Conservation (phyloP, 1,140 invertebrate species). For the Thaumetopoea pityocampa region DNA sequence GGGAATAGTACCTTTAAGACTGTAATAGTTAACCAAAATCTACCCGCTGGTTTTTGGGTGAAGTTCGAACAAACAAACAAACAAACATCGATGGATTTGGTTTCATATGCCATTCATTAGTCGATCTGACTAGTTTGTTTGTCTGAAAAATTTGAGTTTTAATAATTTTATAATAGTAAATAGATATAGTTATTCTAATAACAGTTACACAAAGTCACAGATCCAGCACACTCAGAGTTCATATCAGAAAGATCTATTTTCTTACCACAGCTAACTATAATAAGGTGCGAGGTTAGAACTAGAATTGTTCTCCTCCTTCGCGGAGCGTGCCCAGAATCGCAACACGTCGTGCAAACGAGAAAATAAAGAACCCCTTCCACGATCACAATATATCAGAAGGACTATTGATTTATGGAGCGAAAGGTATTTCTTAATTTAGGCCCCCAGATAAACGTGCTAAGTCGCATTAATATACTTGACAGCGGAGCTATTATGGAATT, state of each 20-base stretch:
- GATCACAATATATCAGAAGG: slow-evolving; percentile 34
- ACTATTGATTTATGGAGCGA: slow-evolving; percentile 39
- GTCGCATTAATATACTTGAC: slow-evolving; percentile 17
- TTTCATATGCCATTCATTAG: no score
- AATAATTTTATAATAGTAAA: no score
- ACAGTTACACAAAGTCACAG: slow-evolving; percentile 22
- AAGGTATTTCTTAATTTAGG: slow-evolving; percentile 33
- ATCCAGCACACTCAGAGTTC: slow-evolving; percentile 44
- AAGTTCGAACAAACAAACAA: no score
- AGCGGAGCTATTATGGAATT: slow-evolving; percentile 19
- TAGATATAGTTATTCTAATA: no score
- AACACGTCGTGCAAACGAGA: slow-evolving; percentile 33
- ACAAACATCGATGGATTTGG: no score
- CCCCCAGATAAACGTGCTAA: slow-evolving; percentile 17
- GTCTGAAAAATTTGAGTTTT: no score
- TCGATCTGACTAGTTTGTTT: no score
- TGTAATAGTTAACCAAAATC: no score
- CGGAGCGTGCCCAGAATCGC: slow-evolving; percentile 49
- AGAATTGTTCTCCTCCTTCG: slow-evolving; percentile 60
- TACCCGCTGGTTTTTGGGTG: no score
- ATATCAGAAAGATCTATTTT: slow-evolving; percentile 62
- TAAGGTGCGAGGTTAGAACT: slow-evolving; percentile 72
- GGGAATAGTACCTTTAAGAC: no score
- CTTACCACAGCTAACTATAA: slow-evolving; percentile 53
- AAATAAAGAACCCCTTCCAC: slow-evolving; percentile 24